Evolutionary conservation across 1,140 invertebrate genomes (phyloP).

Genomic region (Diabrotica undecimpunctata): DNA sequence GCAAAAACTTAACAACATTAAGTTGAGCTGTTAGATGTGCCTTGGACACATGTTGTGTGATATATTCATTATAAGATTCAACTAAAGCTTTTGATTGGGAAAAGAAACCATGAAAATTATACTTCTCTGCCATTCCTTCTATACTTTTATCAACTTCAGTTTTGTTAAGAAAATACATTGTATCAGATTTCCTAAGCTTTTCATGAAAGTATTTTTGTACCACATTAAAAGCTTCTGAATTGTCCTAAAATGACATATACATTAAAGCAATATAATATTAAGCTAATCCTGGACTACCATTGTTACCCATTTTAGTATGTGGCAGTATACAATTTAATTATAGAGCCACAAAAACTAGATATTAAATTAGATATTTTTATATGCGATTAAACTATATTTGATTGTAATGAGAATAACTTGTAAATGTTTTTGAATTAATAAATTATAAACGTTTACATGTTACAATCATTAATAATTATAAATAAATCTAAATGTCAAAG

Average conservation of each 20-base stretch:
- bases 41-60: conserved; percentile 27
- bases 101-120: conserved; percentile 40
- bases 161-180: conserved; percentile 37
- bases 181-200: conserved; percentile 33
- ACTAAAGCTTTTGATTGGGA: conserved; percentile 34
- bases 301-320: no score
- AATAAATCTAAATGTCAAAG: no score
- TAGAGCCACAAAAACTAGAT: no score
- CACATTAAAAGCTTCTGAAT: conserved; percentile 31
- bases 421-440: no score
- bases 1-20: conserved; percentile 38
- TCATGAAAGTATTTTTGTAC: conserved; percentile 29
- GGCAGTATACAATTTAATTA: no score
- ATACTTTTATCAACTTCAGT: conserved; percentile 39
- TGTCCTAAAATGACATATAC: conserved; percentile 29
- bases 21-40: conserved; percentile 26
- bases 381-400: no score
- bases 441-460: no score
- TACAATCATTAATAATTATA: no score
- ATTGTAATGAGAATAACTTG: no score
- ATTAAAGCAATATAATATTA: no score
- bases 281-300: no score
- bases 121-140: conserved; percentile 39
- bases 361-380: no score
- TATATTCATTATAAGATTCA: conserved; percentile 35